Percentiles rank a stretch among this genome's conserved stretches.
Conservation (phyloP, 1,140 invertebrate genomes). For the Anastrepha ludens region DNA sequence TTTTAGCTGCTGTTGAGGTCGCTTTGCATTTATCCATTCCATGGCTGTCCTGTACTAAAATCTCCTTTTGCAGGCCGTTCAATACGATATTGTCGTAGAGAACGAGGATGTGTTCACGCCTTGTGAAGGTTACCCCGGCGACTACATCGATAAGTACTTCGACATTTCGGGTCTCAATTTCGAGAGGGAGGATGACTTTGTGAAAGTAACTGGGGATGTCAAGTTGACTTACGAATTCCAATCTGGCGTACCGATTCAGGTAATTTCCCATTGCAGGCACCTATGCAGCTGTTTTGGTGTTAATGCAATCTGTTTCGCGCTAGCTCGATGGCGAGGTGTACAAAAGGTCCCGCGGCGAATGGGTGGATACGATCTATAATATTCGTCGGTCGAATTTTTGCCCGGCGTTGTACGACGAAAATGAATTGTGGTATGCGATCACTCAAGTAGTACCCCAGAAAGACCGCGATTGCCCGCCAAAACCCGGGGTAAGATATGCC, state of each 20-base stretch:
- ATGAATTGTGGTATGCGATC: neutral
- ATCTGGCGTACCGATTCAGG: neutral
- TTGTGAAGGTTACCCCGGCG: constrained; percentile 1
- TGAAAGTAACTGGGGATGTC: constrained; percentile 28
- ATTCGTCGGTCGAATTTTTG: neutral
- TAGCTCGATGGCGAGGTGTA: constrained; percentile 19
- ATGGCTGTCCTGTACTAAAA: neutral
- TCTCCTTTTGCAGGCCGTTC: neutral
- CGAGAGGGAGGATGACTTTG: neutral
- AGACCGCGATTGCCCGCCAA: constrained; percentile 5
- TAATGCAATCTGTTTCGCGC: neutral
- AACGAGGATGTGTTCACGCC: constrained; percentile 46
- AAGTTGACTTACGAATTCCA: constrained; percentile 14
- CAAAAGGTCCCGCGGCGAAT: neutral
- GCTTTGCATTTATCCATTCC: neutral
- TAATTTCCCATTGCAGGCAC: neutral
- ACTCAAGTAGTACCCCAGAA: neutral
- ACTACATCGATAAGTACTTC: constrained; percentile 3
- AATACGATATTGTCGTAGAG: constrained; percentile 32
- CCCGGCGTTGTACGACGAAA: neutral
- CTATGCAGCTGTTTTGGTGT: neutral
- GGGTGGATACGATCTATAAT: constrained; percentile 35
- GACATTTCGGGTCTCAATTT: neutral
- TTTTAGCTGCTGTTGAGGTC: neutral
- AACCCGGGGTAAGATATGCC: constrained; percentile 4